Percentiles rank a stretch among this genome's conserved stretches.
phyloP scores from a whole-genome alignment of 2,888 invertebrate genomes.

The Lingula anatina region DNA sequence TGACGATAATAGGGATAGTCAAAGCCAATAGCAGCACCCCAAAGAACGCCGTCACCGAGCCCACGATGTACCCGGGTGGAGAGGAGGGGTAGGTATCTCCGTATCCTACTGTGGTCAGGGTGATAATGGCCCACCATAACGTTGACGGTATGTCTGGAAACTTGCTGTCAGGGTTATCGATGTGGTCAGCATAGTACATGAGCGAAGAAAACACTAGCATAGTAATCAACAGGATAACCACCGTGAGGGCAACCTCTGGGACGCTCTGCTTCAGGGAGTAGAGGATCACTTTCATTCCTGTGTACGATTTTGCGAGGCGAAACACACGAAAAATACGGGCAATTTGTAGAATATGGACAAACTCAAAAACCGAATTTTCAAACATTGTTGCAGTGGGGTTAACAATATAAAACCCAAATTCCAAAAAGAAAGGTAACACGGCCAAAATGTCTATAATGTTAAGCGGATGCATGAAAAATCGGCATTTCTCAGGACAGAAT shows the following conservation, averaged over 20 bases:
- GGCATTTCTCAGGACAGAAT: slow-evolving; percentile 28
- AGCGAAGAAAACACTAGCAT: slow-evolving; percentile 44
- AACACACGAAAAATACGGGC: slow-evolving; percentile 53
- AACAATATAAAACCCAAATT: slow-evolving; percentile 21
- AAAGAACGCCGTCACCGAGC: slow-evolving; percentile 39
- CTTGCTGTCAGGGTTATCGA: slow-evolving; percentile 37
- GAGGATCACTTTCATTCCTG: slow-evolving; percentile 52
- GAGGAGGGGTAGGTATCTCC: slow-evolving; percentile 45
- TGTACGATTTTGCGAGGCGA: slow-evolving; percentile 53
- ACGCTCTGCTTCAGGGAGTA: slow-evolving; percentile 53
- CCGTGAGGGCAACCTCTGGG: slow-evolving; percentile 40
- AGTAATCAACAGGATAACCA: slow-evolving; percentile 44
- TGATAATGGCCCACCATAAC: slow-evolving; percentile 54
- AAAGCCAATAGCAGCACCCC: slow-evolving; percentile 47
- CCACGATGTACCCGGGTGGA: slow-evolving; percentile 40
- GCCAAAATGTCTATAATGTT: slow-evolving; percentile 43
- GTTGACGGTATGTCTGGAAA: slow-evolving; percentile 52
- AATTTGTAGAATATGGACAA: slow-evolving; percentile 50
- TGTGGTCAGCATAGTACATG: slow-evolving; percentile 45
- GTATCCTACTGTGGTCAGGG: slow-evolving; percentile 50
- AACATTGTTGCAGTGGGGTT: slow-evolving; percentile 67
- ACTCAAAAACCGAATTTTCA: slow-evolving; percentile 20
- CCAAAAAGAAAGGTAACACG: slow-evolving; percentile 36
- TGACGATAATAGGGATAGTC: slow-evolving; percentile 48
- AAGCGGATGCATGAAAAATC: slow-evolving; percentile 25